phyloP scores from a whole-genome alignment of 53 echinoderm and acorn worm species.

The Echinarachnius parma region DNA sequence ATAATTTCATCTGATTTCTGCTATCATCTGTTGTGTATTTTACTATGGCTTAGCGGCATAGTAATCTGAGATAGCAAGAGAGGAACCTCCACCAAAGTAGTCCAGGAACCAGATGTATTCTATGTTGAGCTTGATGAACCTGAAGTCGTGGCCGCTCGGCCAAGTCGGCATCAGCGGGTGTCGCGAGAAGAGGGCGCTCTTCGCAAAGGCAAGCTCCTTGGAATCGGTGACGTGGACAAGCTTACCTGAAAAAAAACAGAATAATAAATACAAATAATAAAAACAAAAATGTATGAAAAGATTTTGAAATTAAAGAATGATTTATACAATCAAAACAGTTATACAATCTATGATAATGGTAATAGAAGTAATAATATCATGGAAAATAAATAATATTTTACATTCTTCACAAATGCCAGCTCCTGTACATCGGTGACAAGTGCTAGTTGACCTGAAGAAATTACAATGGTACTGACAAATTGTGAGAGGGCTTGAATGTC shows the following conservation, averaged over 20 bases:
- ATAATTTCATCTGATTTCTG: too few relatives aligned
- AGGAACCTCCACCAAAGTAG: constrained; percentile 63
- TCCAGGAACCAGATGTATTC: constrained; percentile 60
- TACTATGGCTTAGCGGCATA: constrained; percentile 41
- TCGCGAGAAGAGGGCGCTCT: constrained; percentile 64
- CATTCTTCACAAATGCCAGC: too few relatives aligned
- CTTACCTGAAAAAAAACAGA: constrained; percentile 44
- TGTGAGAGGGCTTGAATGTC: too few relatives aligned
- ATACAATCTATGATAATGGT: too few relatives aligned
- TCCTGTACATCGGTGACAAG: too few relatives aligned
- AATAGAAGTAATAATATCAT: too few relatives aligned
- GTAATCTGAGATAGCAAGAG: constrained; percentile 56
- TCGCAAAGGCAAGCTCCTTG: constrained; percentile 45
- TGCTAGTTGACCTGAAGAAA: too few relatives aligned
- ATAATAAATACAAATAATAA: not conserved
- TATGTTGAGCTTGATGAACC: constrained; percentile 53
- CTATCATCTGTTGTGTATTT: too few relatives aligned
- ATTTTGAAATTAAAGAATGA: too few relatives aligned
- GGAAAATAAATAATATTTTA: too few relatives aligned
- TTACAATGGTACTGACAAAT: too few relatives aligned
- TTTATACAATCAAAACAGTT: too few relatives aligned
- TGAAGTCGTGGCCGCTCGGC: constrained; percentile 49
- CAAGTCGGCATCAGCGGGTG: constrained; percentile 71
- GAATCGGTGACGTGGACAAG: constrained; percentile 47
- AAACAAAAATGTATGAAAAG: not conserved